Conservation (phyloP, 2,113 vertebrate genomes). For the Neoarius graeffei region DNA sequence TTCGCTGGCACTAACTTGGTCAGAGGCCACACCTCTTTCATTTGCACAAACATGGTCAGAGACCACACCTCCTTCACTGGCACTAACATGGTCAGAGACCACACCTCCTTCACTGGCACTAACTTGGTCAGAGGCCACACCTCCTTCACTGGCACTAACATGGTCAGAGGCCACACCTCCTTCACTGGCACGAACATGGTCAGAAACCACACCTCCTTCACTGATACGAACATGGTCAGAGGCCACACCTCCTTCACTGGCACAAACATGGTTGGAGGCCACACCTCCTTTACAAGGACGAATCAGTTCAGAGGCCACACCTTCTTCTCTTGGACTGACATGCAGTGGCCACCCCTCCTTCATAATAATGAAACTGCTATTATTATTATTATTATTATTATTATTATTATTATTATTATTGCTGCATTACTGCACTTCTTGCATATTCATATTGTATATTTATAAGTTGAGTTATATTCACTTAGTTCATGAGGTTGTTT, state of each 20-base stretch:
- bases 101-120: neutral
- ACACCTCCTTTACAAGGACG: too few relatives aligned
- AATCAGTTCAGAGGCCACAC: too few relatives aligned
- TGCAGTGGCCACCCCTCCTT: neutral
- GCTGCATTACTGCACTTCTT: neutral
- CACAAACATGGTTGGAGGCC: too few relatives aligned
- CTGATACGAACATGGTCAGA: neutral
- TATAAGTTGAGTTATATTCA: neutral
- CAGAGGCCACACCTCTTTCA: neutral
- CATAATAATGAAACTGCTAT: neutral
- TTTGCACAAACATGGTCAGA: neutral
- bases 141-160: neutral
- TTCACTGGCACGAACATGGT: neutral
- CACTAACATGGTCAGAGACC: neutral
- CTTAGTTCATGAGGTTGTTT: neutral
- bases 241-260: neutral
- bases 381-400: slow-evolving; percentile 1
- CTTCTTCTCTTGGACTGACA: too few relatives aligned
- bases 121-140: too few relatives aligned
- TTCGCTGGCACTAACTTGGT: too few relatives aligned
- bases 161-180: neutral
- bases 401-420: slow-evolving; percentile 7
- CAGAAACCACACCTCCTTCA: too few relatives aligned
- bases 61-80: neutral
- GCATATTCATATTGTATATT: neutral